Conservation (phyloP, 2,888 invertebrate species). For the Acholoe squamosa region DNA sequence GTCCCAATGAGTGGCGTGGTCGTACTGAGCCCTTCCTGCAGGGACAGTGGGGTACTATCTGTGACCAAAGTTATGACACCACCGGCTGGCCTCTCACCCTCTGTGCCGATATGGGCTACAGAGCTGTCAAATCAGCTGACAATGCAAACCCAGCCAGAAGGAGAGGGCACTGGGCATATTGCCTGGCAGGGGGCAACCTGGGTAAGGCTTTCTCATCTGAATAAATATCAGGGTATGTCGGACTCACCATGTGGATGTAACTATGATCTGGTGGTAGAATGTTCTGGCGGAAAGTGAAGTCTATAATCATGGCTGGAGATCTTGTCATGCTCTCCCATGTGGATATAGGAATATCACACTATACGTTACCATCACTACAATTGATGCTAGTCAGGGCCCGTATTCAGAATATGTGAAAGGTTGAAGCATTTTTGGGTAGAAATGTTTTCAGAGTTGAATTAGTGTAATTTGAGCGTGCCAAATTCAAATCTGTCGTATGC, state of each 20-base stretch:
- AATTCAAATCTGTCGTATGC: no score
- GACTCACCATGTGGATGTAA: background rate
- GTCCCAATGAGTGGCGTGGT: background rate
- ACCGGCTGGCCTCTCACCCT: slow-evolving; percentile 24
- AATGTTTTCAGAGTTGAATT: no score
- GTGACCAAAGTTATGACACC: background rate
- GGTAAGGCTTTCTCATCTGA: background rate
- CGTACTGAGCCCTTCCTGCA: background rate
- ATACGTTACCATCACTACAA: no score
- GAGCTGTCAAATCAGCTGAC: background rate
- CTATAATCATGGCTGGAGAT: no score
- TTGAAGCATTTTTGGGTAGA: no score
- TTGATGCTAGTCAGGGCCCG: no score
- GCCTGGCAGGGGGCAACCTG: background rate
- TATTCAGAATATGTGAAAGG: no score
- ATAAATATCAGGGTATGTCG: background rate
- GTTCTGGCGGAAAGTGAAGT: no score
- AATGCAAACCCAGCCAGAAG: background rate
- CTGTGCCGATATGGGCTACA: slow-evolving; percentile 21
- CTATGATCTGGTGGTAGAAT: no score
- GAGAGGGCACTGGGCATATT: background rate
- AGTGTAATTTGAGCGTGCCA: no score
- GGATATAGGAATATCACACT: no score
- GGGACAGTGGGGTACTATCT: slow-evolving; percentile 39
- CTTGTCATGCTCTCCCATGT: no score